Percentiles rank a stretch among this genome's conserved stretches.
These are phyloP conservation scores for Drosophila persimilis DNA, from an alignment of 1,140 invertebrate species.

Conservation along the genomic window DNA sequence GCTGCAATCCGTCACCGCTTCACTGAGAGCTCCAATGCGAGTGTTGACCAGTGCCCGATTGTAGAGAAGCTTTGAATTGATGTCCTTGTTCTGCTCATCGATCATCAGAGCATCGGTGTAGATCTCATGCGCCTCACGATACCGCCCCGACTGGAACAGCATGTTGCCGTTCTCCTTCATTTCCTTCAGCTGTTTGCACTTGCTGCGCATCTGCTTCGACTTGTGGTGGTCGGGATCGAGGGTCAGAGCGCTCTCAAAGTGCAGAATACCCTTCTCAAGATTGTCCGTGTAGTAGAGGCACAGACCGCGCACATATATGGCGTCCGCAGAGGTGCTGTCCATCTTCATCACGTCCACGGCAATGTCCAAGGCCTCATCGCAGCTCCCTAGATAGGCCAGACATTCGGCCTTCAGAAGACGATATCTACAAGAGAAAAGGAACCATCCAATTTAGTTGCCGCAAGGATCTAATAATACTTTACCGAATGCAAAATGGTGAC, in stretches of 20 bases:
- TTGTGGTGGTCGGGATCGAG: conserved; percentile 95
- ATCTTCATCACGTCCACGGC: conserved; percentile 92
- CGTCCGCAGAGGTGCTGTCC: conserved; percentile 94
- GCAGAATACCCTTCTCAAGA: conserved; percentile 93
- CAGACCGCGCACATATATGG: conserved; percentile 94
- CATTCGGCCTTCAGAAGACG: conserved; percentile 95
- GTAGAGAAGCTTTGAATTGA: conserved; percentile 95
- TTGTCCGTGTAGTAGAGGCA: conserved; percentile 96
- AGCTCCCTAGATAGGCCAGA: conserved; percentile 89
- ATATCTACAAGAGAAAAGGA: conserved; percentile 43
- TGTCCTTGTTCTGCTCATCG: conserved; percentile 92
- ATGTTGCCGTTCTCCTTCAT: conserved; percentile 96
- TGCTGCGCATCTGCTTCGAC: conserved; percentile 94
- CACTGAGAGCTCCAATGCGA: conserved; percentile 90
- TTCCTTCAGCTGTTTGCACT: conserved; percentile 92
- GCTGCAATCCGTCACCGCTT: conserved; percentile 93
- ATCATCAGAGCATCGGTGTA: conserved; percentile 94
- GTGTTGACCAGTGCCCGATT: conserved; percentile 94
- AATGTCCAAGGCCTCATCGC: conserved; percentile 92
- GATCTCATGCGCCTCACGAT: conserved; percentile 90
- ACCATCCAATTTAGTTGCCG: background rate
- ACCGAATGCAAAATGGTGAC: conserved; percentile 86
- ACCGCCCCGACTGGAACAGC: conserved; percentile 91
- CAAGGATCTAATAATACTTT: no score
- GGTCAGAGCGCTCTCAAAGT: conserved; percentile 95